A percentile compares a stretch with the other conserved stretches of the same genome.
These are phyloP conservation scores for Lophura nycthemera DNA, from an alignment of 2,113 vertebrate genomes.

Conservation along the genomic window DNA sequence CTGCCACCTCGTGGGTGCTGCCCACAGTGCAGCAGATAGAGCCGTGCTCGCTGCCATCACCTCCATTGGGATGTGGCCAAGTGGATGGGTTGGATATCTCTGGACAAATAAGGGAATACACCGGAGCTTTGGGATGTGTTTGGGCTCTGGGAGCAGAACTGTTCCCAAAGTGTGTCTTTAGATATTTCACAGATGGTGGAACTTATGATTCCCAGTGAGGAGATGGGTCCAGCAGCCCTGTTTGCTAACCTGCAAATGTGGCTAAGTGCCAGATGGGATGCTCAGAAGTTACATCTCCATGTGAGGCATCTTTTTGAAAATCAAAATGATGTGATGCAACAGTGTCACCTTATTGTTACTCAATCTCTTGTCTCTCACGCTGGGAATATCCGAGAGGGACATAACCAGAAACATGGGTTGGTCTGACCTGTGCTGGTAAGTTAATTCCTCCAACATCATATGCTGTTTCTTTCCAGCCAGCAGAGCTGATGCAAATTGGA, in stretches of 20 bases:
- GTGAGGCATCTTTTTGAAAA: background rate
- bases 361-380: background rate
- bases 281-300: background rate
- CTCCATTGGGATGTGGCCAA: background rate
- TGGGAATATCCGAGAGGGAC: background rate
- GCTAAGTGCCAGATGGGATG: background rate
- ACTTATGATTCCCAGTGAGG: fast-evolving
- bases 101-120: fast-evolving
- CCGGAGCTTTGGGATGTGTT: fast-evolving
- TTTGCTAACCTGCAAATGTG: background rate
- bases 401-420: background rate
- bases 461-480: background rate
- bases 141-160: background rate
- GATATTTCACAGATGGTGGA: background rate
- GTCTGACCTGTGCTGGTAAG: background rate
- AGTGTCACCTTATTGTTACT: background rate
- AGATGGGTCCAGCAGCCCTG: background rate
- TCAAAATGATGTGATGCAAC: background rate
- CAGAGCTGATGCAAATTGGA: background rate
- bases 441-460: background rate
- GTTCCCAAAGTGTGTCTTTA: background rate
- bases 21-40: background rate
- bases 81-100: background rate
- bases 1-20: conserved; percentile 66
- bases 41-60: fast-evolving